phyloP scores from a whole-genome alignment of 2,888 invertebrate genomes.

The Oxytorus armatus region DNA sequence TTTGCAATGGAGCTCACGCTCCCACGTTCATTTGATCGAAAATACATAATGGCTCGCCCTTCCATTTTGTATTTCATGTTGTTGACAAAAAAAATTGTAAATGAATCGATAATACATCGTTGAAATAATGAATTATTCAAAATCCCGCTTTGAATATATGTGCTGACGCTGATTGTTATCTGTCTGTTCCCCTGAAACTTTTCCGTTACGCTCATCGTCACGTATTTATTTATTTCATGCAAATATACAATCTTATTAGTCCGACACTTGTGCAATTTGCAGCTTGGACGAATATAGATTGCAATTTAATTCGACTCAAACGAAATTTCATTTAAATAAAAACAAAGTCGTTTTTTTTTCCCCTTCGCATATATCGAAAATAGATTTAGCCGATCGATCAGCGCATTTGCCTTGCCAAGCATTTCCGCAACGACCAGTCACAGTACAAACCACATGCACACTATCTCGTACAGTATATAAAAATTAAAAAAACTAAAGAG shows the following conservation, averaged over 20 bases:
- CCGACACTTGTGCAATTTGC: background rate
- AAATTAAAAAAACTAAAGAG: background rate
- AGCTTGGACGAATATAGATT: background rate
- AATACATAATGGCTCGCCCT: no score
- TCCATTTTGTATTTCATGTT: no score
- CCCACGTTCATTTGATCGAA: no score
- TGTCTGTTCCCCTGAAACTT: no score
- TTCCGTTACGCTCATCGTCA: background rate
- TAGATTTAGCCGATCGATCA: conserved; percentile 53
- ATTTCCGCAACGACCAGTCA: conserved; percentile 31
- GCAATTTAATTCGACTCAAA: conserved; percentile 9
- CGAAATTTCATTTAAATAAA: no score
- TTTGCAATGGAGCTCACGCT: no score
- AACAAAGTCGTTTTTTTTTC: background rate
- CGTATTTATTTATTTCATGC: background rate
- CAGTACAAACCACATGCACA: background rate
- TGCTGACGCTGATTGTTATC: no score
- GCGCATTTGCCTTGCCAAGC: conserved; percentile 30
- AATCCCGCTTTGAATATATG: background rate
- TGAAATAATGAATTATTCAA: background rate
- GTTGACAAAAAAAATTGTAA: no score
- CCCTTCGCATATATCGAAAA: background rate
- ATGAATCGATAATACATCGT: background rate
- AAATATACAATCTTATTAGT: background rate
- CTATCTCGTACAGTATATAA: background rate